Percentiles rank a stretch among this genome's conserved stretches.
These are phyloP conservation scores for Aphidoletes aphidimyza DNA, from an alignment of 2,888 invertebrate species.

Conservation along the genomic window DNA sequence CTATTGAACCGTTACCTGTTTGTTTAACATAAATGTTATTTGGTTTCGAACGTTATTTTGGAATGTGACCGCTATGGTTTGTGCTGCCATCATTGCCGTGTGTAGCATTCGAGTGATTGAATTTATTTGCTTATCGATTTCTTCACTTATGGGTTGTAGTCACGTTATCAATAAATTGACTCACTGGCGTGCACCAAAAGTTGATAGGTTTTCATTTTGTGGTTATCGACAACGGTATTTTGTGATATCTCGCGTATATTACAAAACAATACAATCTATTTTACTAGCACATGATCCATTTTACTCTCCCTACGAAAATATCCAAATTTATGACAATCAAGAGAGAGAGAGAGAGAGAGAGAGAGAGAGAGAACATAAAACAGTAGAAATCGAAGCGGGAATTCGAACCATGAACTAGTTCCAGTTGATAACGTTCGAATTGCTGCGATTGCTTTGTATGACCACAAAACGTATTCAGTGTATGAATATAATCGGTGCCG, in stretches of 20 bases:
- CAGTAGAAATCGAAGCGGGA: not conserved
- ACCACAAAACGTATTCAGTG: not conserved
- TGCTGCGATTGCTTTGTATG: not conserved
- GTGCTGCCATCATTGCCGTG: not conserved
- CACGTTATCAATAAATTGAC: conserved; percentile 36
- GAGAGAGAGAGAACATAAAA: too few species aligned
- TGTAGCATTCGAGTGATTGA: not conserved
- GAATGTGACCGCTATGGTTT: not conserved
- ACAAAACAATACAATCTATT: not conserved
- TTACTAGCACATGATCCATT: too few species aligned
- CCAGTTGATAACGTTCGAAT: not conserved
- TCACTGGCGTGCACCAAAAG: not conserved
- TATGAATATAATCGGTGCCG: too few species aligned
- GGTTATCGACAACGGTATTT: not conserved
- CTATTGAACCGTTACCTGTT: not conserved
- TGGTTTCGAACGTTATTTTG: not conserved
- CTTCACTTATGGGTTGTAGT: not conserved
- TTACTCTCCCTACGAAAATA: too few species aligned
- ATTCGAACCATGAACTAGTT: not conserved
- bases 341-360: too few species aligned
- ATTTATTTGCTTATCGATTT: conserved; percentile 47
- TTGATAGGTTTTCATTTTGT: conserved; percentile 8
- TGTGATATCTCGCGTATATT: not conserved
- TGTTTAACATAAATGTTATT: not conserved
- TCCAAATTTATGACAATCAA: too few species aligned